Conservation (phyloP, 2,797 vertebrate genomes). For the Premnoplex brunnescens region DNA sequence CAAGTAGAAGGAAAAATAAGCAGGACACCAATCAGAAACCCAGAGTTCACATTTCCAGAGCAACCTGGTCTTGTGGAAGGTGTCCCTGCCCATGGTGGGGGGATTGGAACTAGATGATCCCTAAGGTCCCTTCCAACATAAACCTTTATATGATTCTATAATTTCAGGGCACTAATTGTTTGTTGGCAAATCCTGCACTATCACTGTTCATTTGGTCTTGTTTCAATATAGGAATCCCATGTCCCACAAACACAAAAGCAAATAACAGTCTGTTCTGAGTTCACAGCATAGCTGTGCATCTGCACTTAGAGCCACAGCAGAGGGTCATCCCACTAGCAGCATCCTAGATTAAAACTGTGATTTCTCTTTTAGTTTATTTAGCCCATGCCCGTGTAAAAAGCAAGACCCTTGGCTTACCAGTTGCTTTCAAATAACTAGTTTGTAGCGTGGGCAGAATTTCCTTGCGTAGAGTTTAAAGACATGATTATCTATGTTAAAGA, state of each 20-base stretch:
- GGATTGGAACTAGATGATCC: not conserved
- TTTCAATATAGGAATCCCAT: not conserved
- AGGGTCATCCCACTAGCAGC: not conserved
- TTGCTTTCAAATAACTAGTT: not conserved
- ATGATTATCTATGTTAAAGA: not conserved
- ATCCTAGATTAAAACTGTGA: not conserved
- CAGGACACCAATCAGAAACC: not conserved
- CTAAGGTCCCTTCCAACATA: not conserved
- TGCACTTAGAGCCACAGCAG: not conserved
- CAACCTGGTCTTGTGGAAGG: not conserved
- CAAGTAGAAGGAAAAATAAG: not conserved
- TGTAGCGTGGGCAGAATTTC: not conserved
- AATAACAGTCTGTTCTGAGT: not conserved
- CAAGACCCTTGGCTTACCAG: not conserved
- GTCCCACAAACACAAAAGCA: rapidly evolving
- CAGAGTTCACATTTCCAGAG: not conserved
- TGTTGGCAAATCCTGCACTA: not conserved
- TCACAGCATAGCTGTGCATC: not conserved
- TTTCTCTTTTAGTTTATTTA: not conserved
- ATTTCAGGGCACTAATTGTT: not conserved
- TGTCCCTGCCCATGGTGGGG: not conserved
- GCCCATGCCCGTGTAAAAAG: not conserved
- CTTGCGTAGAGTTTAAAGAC: not conserved
- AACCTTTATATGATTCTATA: not conserved
- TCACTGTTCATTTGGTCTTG: not conserved